Evolutionary conservation across 2,797 vertebrate species (phyloP).

Genomic region (Rhinoraja longicauda): DNA sequence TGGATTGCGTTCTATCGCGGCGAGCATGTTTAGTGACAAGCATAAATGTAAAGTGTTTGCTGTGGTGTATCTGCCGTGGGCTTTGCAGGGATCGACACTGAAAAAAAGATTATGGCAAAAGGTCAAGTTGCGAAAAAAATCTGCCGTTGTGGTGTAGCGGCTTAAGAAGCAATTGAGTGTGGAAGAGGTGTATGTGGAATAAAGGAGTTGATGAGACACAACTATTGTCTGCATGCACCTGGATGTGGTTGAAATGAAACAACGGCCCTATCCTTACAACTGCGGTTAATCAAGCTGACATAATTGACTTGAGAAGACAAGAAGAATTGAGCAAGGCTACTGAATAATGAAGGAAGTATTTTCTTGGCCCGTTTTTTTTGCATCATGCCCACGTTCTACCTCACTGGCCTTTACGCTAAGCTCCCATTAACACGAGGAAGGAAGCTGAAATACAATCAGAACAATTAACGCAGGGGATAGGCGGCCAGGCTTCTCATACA

Average conservation of each 20-base stretch:
- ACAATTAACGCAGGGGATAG: constrained; percentile 65
- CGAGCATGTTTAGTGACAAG: constrained; percentile 30
- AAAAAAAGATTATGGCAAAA: constrained; percentile 21
- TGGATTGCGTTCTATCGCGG: not conserved
- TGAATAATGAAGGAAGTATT: constrained; percentile 72
- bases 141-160: constrained; percentile 36
- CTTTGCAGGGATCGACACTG: constrained; percentile 18
- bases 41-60: constrained; percentile 22
- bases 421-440: constrained; percentile 62
- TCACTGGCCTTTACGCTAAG: constrained; percentile 70
- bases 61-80: constrained; percentile 4
- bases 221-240: constrained; percentile 49
- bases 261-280: constrained; percentile 55
- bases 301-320: constrained; percentile 63
- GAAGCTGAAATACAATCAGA: constrained; percentile 66
- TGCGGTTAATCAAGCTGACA: constrained; percentile 60
- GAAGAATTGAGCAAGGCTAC: constrained; percentile 67
- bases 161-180: constrained; percentile 45
- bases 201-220: constrained; percentile 43
- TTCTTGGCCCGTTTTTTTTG: constrained; percentile 60
- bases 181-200: constrained; percentile 42
- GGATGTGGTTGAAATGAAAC: constrained; percentile 51
- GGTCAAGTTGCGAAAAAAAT: constrained; percentile 23
- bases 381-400: constrained; percentile 66
- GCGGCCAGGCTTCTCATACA: constrained; percentile 54